phyloP scores from a whole-genome alignment of 2,888 invertebrate genomes.

The Drosophila rubida region DNA sequence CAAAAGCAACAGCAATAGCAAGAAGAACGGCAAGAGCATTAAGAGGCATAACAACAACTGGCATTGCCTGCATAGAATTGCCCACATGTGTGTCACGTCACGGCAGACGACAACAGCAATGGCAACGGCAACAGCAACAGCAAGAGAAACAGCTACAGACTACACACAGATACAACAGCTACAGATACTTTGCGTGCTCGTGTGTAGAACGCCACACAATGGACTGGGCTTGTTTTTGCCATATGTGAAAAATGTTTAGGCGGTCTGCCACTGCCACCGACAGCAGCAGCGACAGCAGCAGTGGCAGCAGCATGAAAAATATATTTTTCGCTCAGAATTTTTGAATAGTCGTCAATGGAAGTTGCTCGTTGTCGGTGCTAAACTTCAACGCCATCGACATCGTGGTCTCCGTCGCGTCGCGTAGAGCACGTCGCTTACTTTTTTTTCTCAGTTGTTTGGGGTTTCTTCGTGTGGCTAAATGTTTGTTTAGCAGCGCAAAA shows the following conservation, averaged over 20 bases:
- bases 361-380: conserved; percentile 52
- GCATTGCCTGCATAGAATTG: conserved; percentile 69
- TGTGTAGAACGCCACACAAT: conserved; percentile 58
- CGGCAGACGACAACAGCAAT: conserved; percentile 73
- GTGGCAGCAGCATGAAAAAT: conserved; percentile 35
- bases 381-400: conserved; percentile 16
- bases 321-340: conserved; percentile 64
- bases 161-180: conserved; percentile 34
- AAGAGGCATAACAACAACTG: conserved; percentile 40
- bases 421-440: conserved; percentile 1
- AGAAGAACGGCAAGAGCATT: conserved; percentile 30
- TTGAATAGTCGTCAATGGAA: conserved; percentile 74
- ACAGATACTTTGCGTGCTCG: conserved; percentile 46
- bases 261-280: conserved; percentile 45
- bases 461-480: conserved; percentile 32
- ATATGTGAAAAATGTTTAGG: conserved; percentile 78
- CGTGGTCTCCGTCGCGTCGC: not conserved
- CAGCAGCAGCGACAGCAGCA: conserved; percentile 30
- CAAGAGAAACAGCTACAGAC: conserved; percentile 23
- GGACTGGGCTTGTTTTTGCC: conserved; percentile 79
- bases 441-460: conserved; percentile 2
- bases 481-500: conserved; percentile 53
- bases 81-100: conserved; percentile 80
- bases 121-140: conserved; percentile 26
- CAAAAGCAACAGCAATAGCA: conserved; percentile 34